Base-by-base conservation (phyloP, 2,113 vertebrate genomes). In the Thryonomys swinderianus region DNA sequence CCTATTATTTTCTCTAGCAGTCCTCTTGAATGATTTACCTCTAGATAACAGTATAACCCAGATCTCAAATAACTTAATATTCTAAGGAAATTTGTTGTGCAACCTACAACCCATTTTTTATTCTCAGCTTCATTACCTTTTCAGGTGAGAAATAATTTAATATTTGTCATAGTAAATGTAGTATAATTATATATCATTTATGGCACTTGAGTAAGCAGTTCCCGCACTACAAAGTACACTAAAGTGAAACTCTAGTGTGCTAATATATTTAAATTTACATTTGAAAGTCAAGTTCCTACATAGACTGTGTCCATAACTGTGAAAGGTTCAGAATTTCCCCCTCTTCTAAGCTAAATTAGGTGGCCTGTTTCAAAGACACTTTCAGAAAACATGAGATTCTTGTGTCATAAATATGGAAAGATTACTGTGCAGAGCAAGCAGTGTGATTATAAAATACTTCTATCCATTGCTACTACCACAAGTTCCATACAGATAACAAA, bases 91-190 rank as follows among this genome's bases (percentile, higher is more conserved):
- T 53, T 42, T 89, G 23, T 53, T 23, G 3, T 69, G n/a, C n/a
- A 34, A 34, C 7, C 62, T 84, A 88, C 3, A 93, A 64, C 23
- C 84, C 94, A 9, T 79, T 53, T n/a, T 88, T 88, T 94, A 86
- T 59, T 82, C 66, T 88, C 23, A 79, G 55, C 32, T 79, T 94
- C n/a, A n/a, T n/a, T n/a, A n/a, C n/a, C n/a, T n/a, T 51, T 67
- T 95, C 59, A 7, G n/a, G 42, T 74, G 90, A 95, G 18, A 86
- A 90, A 85, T 25, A 87, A 74, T 57, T 91, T 32, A 69, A 84
- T 17, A 48, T 40, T 87, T 48, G 13, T 71, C 42, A 79, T 84
- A 91, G 14, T 62, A 79, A 79, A 57, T 84, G 9, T 71, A 79
- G 34, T 79, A 62, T 8, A 76, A 83, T 76, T 61, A 67, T 53